Evolutionary conservation across 2,113 vertebrate species (phyloP), one percentile per base, ranked within the genome.

Genomic region (Phylloscopus whistleri): DNA sequence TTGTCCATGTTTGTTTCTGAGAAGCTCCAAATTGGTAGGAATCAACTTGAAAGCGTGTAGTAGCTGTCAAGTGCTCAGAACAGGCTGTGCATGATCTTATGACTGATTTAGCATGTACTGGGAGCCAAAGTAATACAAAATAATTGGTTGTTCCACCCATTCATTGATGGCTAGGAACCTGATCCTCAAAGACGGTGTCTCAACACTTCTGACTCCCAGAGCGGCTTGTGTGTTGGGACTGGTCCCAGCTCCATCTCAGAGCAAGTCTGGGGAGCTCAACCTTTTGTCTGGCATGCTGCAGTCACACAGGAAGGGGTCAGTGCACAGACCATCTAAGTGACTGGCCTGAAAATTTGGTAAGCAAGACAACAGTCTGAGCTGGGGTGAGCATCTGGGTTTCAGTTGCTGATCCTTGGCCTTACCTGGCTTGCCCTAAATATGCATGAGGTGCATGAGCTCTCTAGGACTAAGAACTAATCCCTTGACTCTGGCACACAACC

Each of bases 1-100:
- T 90, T 96, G 92, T 97, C 95, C 85, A 30, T 88, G 64, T 94
- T 94, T 95, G 79, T 88, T 94, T 96, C 94, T 92, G 83, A 88
- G 92, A 67, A 58, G 79, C 59, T 93, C 76, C 73, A 95, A 94
- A 92, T 94, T 89, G 93, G 79, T 86, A 90, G 85, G 68, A 93
- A 94, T 95, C 93, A 90, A 60, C 79, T 78, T 90, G 83, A 81
- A 94, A 94, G 28, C 49, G 68, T 88, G 68, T 78, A 90, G 79
- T 90, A 95, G 80, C 90, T 97, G 95, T 90, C 96, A 95, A 66
- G 86, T 70, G 85, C 60, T 91, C 93, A 64, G 79, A 92, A 84
- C 52, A 87, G 94, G 39, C 90, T 91, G 79, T 10, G 37, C 82
- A 74, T 93, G 88, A 96, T 89, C 89, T 92, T 90, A 55, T 88